Evolutionary conservation across 2,113 vertebrate species (phyloP).

Genomic region (Mustela lutreola): DNA sequence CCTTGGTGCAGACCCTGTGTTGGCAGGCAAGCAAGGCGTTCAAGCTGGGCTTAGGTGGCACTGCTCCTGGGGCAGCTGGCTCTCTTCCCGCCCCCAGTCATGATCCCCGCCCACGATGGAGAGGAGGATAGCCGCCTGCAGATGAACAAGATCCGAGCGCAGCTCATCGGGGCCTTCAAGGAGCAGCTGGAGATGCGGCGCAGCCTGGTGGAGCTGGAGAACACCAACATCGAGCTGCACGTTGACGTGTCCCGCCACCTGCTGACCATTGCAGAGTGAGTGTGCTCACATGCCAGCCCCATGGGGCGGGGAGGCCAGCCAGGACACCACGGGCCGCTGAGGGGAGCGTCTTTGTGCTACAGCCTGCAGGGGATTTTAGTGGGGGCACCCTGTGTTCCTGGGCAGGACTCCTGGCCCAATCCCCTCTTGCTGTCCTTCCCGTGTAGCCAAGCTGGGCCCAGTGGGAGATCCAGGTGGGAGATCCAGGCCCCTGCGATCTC

Average conservation of each 20-base stretch:
- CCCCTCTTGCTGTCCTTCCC: background rate
- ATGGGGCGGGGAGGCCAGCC: background rate
- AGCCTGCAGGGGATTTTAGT: too few species aligned
- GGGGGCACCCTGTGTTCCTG: background rate
- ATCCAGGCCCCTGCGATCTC: background rate
- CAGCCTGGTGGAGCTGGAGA: conserved; percentile 86
- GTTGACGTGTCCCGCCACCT: conserved; percentile 83
- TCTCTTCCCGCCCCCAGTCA: background rate
- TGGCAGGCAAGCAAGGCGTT: background rate
- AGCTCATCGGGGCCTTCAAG: conserved; percentile 80
- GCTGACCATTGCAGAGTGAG: conserved; percentile 85
- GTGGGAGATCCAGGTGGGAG: background rate
- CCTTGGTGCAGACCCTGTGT: background rate
- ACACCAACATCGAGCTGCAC: conserved; percentile 80
- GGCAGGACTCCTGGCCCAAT: background rate
- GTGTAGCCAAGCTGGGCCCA: background rate
- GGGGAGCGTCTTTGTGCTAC: background rate
- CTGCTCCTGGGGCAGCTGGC: background rate
- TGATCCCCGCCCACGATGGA: background rate
- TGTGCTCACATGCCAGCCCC: background rate
- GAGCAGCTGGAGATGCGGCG: conserved; percentile 82
- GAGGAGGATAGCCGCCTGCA: conserved; percentile 61
- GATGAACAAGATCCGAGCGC: conserved; percentile 69
- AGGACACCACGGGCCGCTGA: background rate
- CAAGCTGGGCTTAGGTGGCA: background rate